A percentile compares a stretch with the other conserved stretches of the same genome.
Conservation (phyloP, 2,113 vertebrate species). For the Rostratula benghalensis region DNA sequence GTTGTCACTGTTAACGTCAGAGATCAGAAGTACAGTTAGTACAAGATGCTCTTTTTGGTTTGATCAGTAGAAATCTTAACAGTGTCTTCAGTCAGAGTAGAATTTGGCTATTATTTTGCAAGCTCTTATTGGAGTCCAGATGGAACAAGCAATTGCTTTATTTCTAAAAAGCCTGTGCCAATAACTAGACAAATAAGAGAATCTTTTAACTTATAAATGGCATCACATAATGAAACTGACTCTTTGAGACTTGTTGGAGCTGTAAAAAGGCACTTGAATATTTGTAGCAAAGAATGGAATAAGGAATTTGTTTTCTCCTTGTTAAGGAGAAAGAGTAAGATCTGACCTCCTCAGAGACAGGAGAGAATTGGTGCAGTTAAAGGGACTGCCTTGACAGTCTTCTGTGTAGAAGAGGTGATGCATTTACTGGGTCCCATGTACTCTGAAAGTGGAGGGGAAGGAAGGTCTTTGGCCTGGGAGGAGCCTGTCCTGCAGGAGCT, state of each 20-base stretch:
- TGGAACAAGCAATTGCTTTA: neutral
- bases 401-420: neutral
- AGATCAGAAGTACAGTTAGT: neutral
- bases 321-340: neutral
- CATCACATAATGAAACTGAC: neutral
- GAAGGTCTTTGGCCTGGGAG: neutral
- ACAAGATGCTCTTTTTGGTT: neutral
- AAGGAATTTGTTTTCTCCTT: neutral
- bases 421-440: neutral
- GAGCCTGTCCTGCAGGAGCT: neutral
- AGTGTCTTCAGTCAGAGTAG: neutral
- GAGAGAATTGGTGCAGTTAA: neutral
- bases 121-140: neutral
- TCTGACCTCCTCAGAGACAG: neutral
- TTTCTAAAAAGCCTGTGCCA: too few relatives aligned
- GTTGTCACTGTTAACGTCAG: neutral
- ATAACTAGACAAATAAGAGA: neutral
- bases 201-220: neutral
- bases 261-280: neutral
- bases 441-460: neutral
- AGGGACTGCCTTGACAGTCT: neutral
- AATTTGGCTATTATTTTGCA: neutral
- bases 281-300: neutral
- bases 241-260: neutral
- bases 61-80: neutral